Evolutionary conservation across 2,797 vertebrate genomes (phyloP).

Genomic region (Ambastaia sidthimunki): DNA sequence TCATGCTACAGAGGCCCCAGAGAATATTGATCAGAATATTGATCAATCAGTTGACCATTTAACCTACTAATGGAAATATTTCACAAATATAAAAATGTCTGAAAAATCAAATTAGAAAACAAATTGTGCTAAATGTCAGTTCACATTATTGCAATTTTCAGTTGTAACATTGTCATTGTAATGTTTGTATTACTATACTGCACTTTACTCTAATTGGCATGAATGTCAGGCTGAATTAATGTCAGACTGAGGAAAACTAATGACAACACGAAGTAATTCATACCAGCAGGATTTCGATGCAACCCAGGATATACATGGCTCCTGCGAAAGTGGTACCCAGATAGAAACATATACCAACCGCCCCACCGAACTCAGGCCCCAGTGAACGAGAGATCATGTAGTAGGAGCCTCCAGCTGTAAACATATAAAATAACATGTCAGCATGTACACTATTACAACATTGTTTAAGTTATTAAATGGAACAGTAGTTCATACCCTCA

Average conservation of each 20-base stretch:
- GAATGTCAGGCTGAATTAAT: background rate
- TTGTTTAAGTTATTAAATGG: background rate
- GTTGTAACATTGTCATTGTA: background rate
- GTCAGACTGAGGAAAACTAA: background rate
- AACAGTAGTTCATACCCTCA: background rate
- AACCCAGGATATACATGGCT: constrained; percentile 98
- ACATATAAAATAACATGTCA: constrained; percentile 56
- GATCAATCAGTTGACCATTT: too few relatives aligned
- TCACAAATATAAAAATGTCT: background rate
- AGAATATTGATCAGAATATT: too few relatives aligned
- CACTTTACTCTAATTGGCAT: background rate
- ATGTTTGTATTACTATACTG: background rate
- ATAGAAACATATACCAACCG: constrained; percentile 98
- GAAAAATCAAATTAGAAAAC: background rate
- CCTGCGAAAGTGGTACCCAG: constrained; percentile 97
- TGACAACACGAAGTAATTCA: background rate
- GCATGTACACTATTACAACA: background rate
- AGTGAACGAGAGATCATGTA: constrained; percentile 99
- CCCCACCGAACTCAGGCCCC: constrained; percentile 96
- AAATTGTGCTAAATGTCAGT: background rate
- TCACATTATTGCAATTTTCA: background rate
- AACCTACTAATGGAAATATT: too few relatives aligned
- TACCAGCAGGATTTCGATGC: constrained; percentile 97
- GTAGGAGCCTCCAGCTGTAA: constrained; percentile 94
- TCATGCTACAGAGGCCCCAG: too few relatives aligned